Conservation (phyloP, 2,797 vertebrate species). For the Sebastes taczanowskii region DNA sequence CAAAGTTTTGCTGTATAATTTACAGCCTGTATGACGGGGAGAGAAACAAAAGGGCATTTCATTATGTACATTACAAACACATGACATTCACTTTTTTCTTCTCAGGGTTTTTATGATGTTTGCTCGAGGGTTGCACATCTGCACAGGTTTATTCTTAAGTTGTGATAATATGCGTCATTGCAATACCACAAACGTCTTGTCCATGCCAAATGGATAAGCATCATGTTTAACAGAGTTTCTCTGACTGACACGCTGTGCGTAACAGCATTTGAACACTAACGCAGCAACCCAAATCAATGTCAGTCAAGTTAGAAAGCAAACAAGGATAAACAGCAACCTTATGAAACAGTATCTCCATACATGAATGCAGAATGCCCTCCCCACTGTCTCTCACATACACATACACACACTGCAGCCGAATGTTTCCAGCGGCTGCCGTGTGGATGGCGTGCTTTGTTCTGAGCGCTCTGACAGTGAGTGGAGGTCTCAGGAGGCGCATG, state of each 20-base stretch:
- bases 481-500: slow-evolving; percentile 75
- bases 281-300: slow-evolving; percentile 39
- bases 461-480: slow-evolving; percentile 73
- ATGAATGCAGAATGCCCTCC: slow-evolving; percentile 35
- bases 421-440: slow-evolving; percentile 63
- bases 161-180: slow-evolving; percentile 6
- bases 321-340: slow-evolving; percentile 50
- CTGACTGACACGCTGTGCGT: slow-evolving; percentile 18
- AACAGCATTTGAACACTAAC: slow-evolving; percentile 17
- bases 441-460: slow-evolving; percentile 73
- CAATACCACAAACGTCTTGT: not conserved
- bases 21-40: not conserved
- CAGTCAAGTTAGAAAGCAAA: slow-evolving; percentile 52
- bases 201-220: slow-evolving; percentile 3
- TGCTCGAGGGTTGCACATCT: not conserved
- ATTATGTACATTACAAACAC: not conserved
- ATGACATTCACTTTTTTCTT: not conserved
- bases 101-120: not conserved
- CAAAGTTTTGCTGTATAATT: not conserved
- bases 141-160: not conserved
- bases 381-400: slow-evolving; percentile 7
- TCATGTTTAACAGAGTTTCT: slow-evolving; percentile 25
- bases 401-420: slow-evolving; percentile 18
- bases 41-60: slow-evolving; percentile 1
- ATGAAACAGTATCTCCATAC: slow-evolving; percentile 49